phyloP scores from a whole-genome alignment of 2,113 vertebrate genomes.

The Perca flavescens region DNA sequence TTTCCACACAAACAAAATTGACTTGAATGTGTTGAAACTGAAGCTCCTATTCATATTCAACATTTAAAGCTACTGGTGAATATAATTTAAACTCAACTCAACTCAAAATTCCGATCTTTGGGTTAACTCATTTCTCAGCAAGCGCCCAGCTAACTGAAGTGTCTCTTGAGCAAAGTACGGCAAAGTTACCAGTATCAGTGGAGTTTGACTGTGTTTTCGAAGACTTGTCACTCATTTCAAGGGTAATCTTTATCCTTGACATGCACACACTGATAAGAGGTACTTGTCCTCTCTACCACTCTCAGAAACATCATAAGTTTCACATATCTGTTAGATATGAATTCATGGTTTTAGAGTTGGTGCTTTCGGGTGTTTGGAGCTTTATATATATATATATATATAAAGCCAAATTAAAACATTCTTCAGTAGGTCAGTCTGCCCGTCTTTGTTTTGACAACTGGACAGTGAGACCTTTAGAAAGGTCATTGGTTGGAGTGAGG shows the following conservation, averaged over 20 bases:
- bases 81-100: not conserved
- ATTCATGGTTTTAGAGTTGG: not conserved
- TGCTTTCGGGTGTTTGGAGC: not conserved
- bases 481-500: slow-evolving; percentile 68
- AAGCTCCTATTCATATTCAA: not conserved
- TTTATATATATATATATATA: slow-evolving; percentile 9
- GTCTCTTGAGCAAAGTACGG: slow-evolving; percentile 13
- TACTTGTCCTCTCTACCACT: not conserved
- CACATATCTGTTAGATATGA: not conserved
- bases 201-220: slow-evolving; percentile 37
- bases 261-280: slow-evolving; percentile 32
- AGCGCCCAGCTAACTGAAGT: not conserved
- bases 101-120: not conserved
- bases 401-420: slow-evolving; percentile 45
- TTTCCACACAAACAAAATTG: not conserved
- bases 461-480: slow-evolving; percentile 74
- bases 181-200: slow-evolving; percentile 12
- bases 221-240: slow-evolving; percentile 51
- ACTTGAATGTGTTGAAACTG: not conserved
- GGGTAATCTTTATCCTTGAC: slow-evolving; percentile 44
- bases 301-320: not conserved
- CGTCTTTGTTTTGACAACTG: slow-evolving; percentile 66
- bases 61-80: slow-evolving; percentile 9
- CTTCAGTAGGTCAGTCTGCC: slow-evolving; percentile 34
- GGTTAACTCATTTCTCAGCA: not conserved